Base-by-base conservation (phyloP, 2,888 invertebrate genomes). In the Cheilosia vernalis region DNA sequence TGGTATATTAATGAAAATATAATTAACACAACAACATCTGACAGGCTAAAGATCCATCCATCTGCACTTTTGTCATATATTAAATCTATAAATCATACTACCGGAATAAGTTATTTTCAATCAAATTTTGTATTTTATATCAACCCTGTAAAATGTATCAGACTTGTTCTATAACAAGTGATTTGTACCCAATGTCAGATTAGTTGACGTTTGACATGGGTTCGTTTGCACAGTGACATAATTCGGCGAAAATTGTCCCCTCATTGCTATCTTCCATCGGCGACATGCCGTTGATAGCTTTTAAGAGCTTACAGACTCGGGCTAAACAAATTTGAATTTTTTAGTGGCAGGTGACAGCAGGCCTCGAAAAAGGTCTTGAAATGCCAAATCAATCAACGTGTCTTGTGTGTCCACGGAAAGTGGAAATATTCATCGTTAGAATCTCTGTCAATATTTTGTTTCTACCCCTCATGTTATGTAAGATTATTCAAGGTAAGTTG, bases 131-230 rank as follows among this genome's bases (percentile, higher is more conserved):
- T 37, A 13, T 37, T 37, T 33, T 33, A 33, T 2, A 33, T 10
- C 10, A 10, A 13, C 9, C 13, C 30, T 9, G 5, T 7, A 30
- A 30, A 30, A 30, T 0, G 9, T 2, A 7, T 2, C 30, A 30
- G 30, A 30, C 9, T 30, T 30, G 30, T 30, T 30, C 30, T 30
- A 9, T 30, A 30, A 30, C 30, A 2, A 30, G 0, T 9, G 1
- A 30, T 5, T 27, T 42, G 13, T 21, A 49, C 4, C 4, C 7
- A 19, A 49, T 21, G 13, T 49, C 49, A 10, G 13, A 4, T 0
- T 10, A 49, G 21, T 49, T 55, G 53, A 30, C 53, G 27, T 27
- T 53, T 53, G 53, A 30, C n/a, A 55, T 30, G 53, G 53, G 53
- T 55, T 55, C 30, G 7, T 27, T 13, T 30, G n/a, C 4, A 27